Evolutionary conservation across 2,797 vertebrate genomes (phyloP).

Genomic region (Myotis planiceps): DNA sequence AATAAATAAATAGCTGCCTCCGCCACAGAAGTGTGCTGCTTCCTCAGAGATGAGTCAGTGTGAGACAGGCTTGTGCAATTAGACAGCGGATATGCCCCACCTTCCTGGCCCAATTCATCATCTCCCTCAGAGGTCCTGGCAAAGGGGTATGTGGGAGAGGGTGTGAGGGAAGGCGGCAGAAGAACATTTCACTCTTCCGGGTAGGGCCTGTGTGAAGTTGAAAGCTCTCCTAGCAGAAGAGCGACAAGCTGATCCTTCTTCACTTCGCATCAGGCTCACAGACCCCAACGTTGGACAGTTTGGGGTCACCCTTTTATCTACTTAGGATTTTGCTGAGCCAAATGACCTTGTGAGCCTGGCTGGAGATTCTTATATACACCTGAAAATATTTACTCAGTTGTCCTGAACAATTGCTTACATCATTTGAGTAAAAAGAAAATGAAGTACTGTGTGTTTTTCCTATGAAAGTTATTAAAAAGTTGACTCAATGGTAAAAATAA

Average conservation of each 20-base stretch:
- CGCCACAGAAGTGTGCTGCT: slow-evolving; percentile 11
- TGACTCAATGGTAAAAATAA: background rate
- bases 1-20: slow-evolving; percentile 53
- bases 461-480: background rate
- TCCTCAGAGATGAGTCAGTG: slow-evolving; percentile 59
- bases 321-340: slow-evolving; percentile 28
- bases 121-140: background rate
- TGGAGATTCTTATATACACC: background rate
- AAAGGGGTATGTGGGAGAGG: slow-evolving; percentile 25
- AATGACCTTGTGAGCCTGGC: slow-evolving; percentile 34
- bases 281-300: background rate
- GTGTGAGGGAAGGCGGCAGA: slow-evolving; percentile 20
- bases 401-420: background rate
- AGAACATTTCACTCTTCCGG: background rate
- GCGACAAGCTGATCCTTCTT: slow-evolving; percentile 52
- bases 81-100: background rate
- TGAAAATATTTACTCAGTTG: background rate
- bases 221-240: slow-evolving; percentile 46
- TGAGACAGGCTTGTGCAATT: background rate
- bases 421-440: slow-evolving; percentile 1
- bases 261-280: background rate
- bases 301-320: slow-evolving; percentile 44
- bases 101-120: slow-evolving; percentile 2
- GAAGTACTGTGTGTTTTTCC: background rate
- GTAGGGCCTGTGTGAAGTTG: background rate